Evolutionary conservation across 1,140 invertebrate genomes (phyloP).

Genomic region (Zaprionus taronus): DNA sequence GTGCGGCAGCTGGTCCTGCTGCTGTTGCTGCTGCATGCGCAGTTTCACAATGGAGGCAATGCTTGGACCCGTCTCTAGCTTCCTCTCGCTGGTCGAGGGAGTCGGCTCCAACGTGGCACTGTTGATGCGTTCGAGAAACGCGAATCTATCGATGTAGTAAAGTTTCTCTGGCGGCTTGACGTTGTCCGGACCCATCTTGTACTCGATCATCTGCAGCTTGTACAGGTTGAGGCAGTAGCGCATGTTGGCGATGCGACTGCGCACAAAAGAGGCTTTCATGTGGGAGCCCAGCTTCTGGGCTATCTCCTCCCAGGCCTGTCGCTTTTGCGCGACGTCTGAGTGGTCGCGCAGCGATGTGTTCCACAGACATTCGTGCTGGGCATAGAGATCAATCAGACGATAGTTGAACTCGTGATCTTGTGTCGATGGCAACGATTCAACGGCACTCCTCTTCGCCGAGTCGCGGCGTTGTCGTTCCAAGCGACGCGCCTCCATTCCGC

Average conservation of each 20-base stretch:
- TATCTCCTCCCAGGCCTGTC: constrained; percentile 49
- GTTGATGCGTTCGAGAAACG: constrained; percentile 29
- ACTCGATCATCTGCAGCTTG: constrained; percentile 55
- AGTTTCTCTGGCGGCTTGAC: constrained; percentile 47
- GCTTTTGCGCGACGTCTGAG: constrained; percentile 38
- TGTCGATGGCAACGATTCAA: constrained; percentile 43
- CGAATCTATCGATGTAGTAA: constrained; percentile 41
- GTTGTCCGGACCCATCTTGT: constrained; percentile 35
- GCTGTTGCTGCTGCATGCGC: constrained; percentile 21
- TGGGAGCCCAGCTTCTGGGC: constrained; percentile 42
- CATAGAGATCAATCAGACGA: constrained; percentile 55
- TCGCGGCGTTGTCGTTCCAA: constrained; percentile 42
- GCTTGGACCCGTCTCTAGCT: not conserved
- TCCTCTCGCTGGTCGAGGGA: not conserved
- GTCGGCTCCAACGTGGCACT: too few relatives aligned
- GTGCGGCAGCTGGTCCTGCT: not conserved
- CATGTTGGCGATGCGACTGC: constrained; percentile 36
- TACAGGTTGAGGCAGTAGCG: constrained; percentile 54
- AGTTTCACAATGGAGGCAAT: constrained; percentile 31
- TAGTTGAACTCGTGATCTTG: constrained; percentile 51
- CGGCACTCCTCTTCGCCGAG: constrained; percentile 47
- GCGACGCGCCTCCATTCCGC: constrained; percentile 52
- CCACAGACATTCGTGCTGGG: constrained; percentile 52
- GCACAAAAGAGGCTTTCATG: constrained; percentile 37
- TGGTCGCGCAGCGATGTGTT: constrained; percentile 34